A percentile compares a stretch with the other conserved stretches of the same genome.
Evolutionary conservation across 2,888 invertebrate genomes (phyloP).

Genomic region (Megaustenia siamemsis): DNA sequence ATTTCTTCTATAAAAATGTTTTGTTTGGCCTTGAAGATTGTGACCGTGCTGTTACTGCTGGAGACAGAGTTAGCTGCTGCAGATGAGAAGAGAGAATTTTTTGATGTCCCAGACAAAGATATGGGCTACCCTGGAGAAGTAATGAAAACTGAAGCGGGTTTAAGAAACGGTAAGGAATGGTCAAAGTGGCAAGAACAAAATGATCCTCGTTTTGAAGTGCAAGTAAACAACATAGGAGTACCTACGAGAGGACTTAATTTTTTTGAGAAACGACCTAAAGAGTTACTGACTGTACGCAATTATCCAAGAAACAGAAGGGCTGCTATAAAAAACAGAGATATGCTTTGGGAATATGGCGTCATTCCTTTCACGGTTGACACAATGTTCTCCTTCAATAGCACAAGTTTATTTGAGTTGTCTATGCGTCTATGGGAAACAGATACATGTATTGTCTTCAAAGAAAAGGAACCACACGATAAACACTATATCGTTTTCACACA

Average conservation of each 20-base stretch:
- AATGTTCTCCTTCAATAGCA: constrained; percentile 93
- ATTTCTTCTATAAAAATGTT: too few species aligned
- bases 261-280: not conserved
- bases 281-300: constrained; percentile 44
- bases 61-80: not conserved
- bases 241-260: not conserved
- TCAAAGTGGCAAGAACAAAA: not conserved
- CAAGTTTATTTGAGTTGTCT: constrained; percentile 96
- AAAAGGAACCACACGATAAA: constrained; percentile 88
- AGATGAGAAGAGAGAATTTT: not conserved
- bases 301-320: constrained; percentile 83
- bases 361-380: constrained; percentile 98
- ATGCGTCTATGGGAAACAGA: constrained; percentile 99
- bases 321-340: constrained; percentile 94
- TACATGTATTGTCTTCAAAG: constrained; percentile 98
- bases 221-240: constrained; percentile 63
- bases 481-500: constrained; percentile 98
- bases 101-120: constrained; percentile 62
- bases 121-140: constrained; percentile 75
- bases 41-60: not conserved
- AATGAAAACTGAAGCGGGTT: constrained; percentile 62
- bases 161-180: not conserved
- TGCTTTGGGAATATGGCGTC: constrained; percentile 97
- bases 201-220: constrained; percentile 62
- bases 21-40: too few species aligned